phyloP scores from a whole-genome alignment of 2,888 invertebrate genomes.

The Tinea pellionella region DNA sequence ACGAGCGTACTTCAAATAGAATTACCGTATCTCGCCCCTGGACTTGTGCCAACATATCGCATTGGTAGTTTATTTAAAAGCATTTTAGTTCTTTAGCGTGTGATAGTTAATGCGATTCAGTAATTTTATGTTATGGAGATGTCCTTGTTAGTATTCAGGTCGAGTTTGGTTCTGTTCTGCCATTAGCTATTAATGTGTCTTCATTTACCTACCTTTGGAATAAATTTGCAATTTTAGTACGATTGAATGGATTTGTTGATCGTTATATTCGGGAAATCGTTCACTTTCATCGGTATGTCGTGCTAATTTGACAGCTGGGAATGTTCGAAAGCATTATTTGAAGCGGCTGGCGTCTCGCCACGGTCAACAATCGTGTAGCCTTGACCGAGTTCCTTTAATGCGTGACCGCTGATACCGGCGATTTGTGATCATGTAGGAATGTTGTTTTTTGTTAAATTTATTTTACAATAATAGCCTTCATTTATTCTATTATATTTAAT shows the following conservation, averaged over 20 bases:
- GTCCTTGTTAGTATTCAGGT: neutral
- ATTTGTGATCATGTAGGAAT: constrained; percentile 10
- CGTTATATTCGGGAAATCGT: neutral
- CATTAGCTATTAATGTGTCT: neutral
- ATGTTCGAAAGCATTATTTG: neutral
- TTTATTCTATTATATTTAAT: neutral
- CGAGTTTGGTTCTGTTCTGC: neutral
- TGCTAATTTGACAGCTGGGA: neutral
- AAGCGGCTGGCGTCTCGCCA: constrained; percentile 51
- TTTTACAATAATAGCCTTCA: neutral
- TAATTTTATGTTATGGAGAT: neutral
- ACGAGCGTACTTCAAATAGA: constrained; percentile 49
- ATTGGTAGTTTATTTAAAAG: constrained; percentile 35
- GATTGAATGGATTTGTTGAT: neutral
- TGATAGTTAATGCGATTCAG: neutral
- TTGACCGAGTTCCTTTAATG: constrained; percentile 49
- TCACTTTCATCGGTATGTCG: neutral
- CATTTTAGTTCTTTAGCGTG: constrained; percentile 2
- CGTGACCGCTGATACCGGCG: constrained; percentile 8
- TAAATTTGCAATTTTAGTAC: neutral
- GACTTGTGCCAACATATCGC: constrained; percentile 45
- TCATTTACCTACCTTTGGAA: neutral
- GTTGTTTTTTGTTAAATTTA: neutral
- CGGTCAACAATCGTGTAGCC: constrained; percentile 52
- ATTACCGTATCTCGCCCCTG: constrained; percentile 44